phyloP scores from a whole-genome alignment of 2,888 invertebrate species.

The Hirtodrosophila cameraria region DNA sequence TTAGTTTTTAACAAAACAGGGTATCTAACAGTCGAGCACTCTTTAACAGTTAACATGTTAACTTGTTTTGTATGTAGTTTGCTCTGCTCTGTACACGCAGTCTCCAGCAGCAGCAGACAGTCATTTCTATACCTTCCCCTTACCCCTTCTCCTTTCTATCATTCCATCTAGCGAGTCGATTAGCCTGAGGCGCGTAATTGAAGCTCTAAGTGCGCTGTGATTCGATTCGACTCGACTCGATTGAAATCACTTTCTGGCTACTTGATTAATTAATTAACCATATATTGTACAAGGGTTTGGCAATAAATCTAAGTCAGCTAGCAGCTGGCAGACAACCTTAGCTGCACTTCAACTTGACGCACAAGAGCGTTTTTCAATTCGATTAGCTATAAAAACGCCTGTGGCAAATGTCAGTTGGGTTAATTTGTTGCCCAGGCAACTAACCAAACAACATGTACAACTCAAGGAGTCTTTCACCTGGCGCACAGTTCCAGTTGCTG shows the following conservation, averaged over 20 bases:
- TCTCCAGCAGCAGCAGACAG: background rate
- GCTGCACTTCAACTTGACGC: conserved; percentile 57
- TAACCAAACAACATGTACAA: conserved; percentile 47
- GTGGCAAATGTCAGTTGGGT: conserved; percentile 49
- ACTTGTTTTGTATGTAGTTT: background rate
- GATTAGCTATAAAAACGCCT: conserved; percentile 65
- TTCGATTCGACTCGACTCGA: conserved; percentile 17
- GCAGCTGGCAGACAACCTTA: conserved; percentile 47
- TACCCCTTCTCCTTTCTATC: background rate
- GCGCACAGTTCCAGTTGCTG: background rate
- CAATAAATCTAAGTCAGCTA: conserved; percentile 29
- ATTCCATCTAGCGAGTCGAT: conserved; percentile 22
- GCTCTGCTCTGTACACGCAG: conserved; percentile 14
- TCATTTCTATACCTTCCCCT: background rate
- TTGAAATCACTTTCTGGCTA: conserved; percentile 45
- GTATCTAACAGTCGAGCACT: background rate
- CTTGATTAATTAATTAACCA: conserved; percentile 70
- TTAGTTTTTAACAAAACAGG: conserved; percentile 5
- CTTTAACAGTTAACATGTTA: background rate
- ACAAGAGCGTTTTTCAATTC: conserved; percentile 51
- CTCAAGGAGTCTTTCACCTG: background rate
- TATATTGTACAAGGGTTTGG: conserved; percentile 26
- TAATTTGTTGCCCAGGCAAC: conserved; percentile 54
- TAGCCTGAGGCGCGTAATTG: conserved; percentile 66
- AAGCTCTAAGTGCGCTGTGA: conserved; percentile 59